Evolutionary conservation across 2,113 vertebrate genomes (phyloP), one percentile per base, ranked within the genome.

Genomic region (Oncorhynchus gorbuscha): DNA sequence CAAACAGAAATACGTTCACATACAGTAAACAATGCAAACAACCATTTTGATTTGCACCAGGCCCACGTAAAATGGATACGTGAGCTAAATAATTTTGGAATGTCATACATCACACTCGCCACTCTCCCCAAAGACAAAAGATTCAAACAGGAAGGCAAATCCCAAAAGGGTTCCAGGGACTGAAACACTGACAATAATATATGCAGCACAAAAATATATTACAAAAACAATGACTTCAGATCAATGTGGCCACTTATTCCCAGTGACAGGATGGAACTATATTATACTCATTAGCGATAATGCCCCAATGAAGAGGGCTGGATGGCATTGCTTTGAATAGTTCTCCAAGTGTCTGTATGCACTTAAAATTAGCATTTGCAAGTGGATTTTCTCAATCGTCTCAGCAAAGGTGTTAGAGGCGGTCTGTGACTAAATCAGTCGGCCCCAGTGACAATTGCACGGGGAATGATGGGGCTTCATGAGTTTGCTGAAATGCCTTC

Each of bases 241-340:
- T 90, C 89, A 91, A 85, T 88, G 85, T 81, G 67, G 78, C 73
- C 71, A 83, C 78, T 81, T 84, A 88, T 85, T 88, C 87, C 79
- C 74, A 77, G 74, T 87, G 82, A 89, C 89, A 87, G 76, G 72
- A 80, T 83, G 81, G 89, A 87, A 84, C 84, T 83, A 67, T 26
- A 90, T 89, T 89, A 89, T 77, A 83, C 81, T 89, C 85, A 88
- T 91, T 90, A 88, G 77, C 59, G 71, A 81, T 85, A 88, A 89
- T 88, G 79, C 82, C 71, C 79, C 66, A 14, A 1, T 78, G 76
- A 81, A 82, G n/a, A 79, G 74, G 84, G 87, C 69, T 83, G 79
- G 83, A 71, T 16, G 81, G 68, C 51, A 69, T 81, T 78, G 79
- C 75, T 85, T 81, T 75, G 82, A 87, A 87, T 79, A 67, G 78